phyloP scores from a whole-genome alignment of 2,113 vertebrate genomes.

The Rafetus swinhoei region DNA sequence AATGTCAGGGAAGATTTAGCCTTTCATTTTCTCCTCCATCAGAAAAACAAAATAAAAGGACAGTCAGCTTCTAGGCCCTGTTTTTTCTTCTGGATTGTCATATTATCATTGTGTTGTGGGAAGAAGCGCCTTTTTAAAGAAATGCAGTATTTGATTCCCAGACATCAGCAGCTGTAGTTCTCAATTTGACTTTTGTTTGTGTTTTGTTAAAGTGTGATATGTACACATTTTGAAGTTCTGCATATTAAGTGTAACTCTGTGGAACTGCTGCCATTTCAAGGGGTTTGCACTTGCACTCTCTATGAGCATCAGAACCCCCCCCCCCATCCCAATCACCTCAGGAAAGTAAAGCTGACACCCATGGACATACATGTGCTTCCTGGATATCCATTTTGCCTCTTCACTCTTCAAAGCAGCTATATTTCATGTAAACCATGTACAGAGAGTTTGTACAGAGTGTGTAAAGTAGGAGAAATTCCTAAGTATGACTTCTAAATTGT shows the following conservation, averaged over 20 bases:
- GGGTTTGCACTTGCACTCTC: slow-evolving; percentile 64
- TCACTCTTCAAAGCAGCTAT: slow-evolving; percentile 89
- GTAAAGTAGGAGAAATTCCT: slow-evolving; percentile 87
- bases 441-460: slow-evolving; percentile 85
- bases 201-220: slow-evolving; percentile 75
- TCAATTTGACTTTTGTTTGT: slow-evolving; percentile 68
- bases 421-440: slow-evolving; percentile 96
- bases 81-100: slow-evolving; percentile 79
- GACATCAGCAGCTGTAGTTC: slow-evolving; percentile 77
- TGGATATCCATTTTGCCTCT: slow-evolving; percentile 74
- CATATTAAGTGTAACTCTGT: slow-evolving; percentile 76
- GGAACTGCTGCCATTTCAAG: slow-evolving; percentile 81
- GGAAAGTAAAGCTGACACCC: slow-evolving; percentile 78
- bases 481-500: slow-evolving; percentile 85
- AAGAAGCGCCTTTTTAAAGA: slow-evolving; percentile 72
- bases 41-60: slow-evolving; percentile 22
- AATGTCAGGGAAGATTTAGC: slow-evolving; percentile 78
- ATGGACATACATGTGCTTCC: slow-evolving; percentile 73
- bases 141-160: slow-evolving; percentile 70
- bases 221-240: slow-evolving; percentile 80
- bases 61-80: slow-evolving; percentile 71
- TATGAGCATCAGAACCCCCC: slow-evolving; percentile 46
- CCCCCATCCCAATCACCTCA: slow-evolving; percentile 56
- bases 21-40: slow-evolving; percentile 74
- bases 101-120: slow-evolving; percentile 60